Conservation (phyloP, 1,140 invertebrate genomes). For the Drosophila triauraria region DNA sequence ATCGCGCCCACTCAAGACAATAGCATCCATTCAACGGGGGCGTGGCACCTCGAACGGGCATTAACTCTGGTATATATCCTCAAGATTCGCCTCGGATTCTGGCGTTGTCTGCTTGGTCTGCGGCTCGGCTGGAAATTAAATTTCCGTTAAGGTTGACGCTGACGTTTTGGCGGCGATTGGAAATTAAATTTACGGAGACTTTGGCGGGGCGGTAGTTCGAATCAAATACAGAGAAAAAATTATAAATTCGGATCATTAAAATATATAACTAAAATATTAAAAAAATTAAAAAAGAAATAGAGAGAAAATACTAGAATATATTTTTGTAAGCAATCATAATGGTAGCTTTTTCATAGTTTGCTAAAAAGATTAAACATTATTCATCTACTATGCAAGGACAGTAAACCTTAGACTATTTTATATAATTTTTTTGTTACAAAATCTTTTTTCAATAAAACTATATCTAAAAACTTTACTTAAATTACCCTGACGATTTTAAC, state of each 20-base stretch:
- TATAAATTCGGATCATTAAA: neutral
- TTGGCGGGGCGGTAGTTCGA: conserved; percentile 34
- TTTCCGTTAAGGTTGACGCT: conserved; percentile 70
- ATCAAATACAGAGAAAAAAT: conserved; percentile 46
- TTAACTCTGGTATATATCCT: conserved; percentile 18
- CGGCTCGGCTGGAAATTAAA: conserved; percentile 69
- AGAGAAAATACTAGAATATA: too few relatives aligned
- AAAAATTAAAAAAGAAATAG: neutral
- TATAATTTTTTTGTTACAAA: too few relatives aligned
- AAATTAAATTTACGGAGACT: conserved; percentile 75
- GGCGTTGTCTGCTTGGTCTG: conserved; percentile 23
- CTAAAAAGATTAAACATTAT: too few relatives aligned
- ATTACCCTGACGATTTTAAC: too few relatives aligned
- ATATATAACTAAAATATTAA: neutral
- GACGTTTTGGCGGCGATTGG: conserved; percentile 57
- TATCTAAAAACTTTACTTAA: too few relatives aligned
- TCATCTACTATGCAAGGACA: neutral
- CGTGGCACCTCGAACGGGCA: conserved; percentile 33
- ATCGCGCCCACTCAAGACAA: conserved; percentile 48
- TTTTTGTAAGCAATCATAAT: too few relatives aligned
- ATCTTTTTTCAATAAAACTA: too few relatives aligned
- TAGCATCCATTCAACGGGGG: neutral
- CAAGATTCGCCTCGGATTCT: conserved; percentile 3
- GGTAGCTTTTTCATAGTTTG: too few relatives aligned
- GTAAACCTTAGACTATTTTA: neutral